Evolutionary conservation across 2,888 invertebrate species (phyloP).

Genomic region (Drosophila mulleri): DNA sequence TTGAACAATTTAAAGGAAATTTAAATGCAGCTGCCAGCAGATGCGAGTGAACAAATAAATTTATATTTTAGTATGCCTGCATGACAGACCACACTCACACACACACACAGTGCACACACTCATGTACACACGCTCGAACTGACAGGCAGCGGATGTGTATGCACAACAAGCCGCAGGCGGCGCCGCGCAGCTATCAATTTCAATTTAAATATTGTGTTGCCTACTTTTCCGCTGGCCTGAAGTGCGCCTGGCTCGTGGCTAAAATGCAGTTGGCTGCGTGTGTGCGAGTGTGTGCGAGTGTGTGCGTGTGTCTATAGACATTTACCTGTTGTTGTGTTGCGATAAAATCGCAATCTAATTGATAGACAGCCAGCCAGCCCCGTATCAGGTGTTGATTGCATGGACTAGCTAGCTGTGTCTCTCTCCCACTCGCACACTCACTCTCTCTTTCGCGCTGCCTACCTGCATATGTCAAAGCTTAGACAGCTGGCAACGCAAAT

Average conservation of each 20-base stretch:
- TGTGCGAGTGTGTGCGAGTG: slow-evolving; percentile 8
- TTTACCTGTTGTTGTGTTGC: slow-evolving; percentile 49
- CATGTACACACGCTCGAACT: slow-evolving; percentile 23
- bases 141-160: slow-evolving; percentile 31
- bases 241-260: not conserved
- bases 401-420: slow-evolving; percentile 6
- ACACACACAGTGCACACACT: slow-evolving; percentile 8
- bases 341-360: slow-evolving; percentile 63
- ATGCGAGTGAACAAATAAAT: slow-evolving; percentile 55
- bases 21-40: slow-evolving; percentile 27
- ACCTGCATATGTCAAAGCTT: slow-evolving; percentile 77
- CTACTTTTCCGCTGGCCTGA: slow-evolving; percentile 32
- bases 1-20: slow-evolving; percentile 31
- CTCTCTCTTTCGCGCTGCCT: not conserved
- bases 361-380: slow-evolving; percentile 62
- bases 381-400: slow-evolving; percentile 63
- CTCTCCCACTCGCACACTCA: not conserved
- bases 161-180: slow-evolving; percentile 51
- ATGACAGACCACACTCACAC: slow-evolving; percentile 32
- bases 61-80: slow-evolving; percentile 57
- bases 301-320: slow-evolving; percentile 27
- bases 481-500: slow-evolving; percentile 80
- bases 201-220: slow-evolving; percentile 73
- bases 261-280: slow-evolving; percentile 45
- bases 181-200: slow-evolving; percentile 68